A percentile compares a stretch with the other conserved stretches of the same genome.
Conservation (phyloP, 1,140 invertebrate species). For the Orchestia grillus region DNA sequence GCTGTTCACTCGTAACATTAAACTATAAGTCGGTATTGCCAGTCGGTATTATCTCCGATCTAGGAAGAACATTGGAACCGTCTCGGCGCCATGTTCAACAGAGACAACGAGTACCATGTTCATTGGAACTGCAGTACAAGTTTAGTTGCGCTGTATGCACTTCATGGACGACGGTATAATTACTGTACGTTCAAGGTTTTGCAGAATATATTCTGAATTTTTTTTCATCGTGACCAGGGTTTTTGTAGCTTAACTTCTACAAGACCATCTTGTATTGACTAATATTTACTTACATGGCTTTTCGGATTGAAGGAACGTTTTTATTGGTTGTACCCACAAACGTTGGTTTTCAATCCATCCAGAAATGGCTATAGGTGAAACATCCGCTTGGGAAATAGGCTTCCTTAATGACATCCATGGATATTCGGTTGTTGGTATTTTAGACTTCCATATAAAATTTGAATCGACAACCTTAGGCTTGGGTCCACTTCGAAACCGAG, state of each 20-base stretch:
- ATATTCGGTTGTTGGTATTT: no score
- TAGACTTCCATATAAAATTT: not conserved
- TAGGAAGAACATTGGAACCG: not conserved
- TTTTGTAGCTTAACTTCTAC: not conserved
- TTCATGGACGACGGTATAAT: not conserved
- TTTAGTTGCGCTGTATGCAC: not conserved
- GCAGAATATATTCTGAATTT: not conserved
- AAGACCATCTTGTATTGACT: not conserved
- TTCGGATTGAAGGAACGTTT: not conserved
- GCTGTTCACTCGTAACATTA: no score
- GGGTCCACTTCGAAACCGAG: not conserved
- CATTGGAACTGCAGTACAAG: not conserved
- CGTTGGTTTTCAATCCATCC: not conserved
- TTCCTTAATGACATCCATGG: not conserved
- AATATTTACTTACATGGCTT: not conserved
- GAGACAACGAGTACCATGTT: not conserved
- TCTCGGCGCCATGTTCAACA: not conserved
- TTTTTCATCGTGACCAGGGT: not conserved
- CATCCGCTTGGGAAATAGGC: not conserved
- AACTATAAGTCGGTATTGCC: not conserved
- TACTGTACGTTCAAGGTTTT: not conserved
- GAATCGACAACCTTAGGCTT: not conserved
- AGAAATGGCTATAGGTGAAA: not conserved
- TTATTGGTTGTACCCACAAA: not conserved
- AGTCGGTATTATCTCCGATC: not conserved